These are phyloP conservation scores for Psococerastis gibbosa DNA, from an alignment of 2,888 invertebrate genomes.

Conservation along the genomic window DNA sequence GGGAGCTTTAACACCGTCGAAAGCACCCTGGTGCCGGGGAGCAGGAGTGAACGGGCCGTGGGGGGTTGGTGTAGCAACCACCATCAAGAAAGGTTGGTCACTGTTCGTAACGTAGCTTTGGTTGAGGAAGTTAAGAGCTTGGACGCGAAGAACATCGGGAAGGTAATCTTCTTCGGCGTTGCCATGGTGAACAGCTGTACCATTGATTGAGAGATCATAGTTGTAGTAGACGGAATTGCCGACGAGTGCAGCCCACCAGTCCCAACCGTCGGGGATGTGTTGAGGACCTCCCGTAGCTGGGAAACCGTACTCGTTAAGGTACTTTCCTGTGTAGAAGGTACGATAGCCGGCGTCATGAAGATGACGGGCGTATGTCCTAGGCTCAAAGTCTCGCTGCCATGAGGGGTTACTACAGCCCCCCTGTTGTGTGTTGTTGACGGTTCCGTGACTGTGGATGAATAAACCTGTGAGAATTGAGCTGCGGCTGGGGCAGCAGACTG, in stretches of 20 bases:
- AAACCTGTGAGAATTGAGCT: conserved; percentile 64
- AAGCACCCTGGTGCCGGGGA: conserved; percentile 41
- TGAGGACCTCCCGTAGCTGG: conserved; percentile 36
- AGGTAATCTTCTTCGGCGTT: conserved; percentile 43
- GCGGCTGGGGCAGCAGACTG: conserved; percentile 77
- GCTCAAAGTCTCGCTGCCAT: conserved; percentile 48
- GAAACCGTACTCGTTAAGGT: conserved; percentile 37
- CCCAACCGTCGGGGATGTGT: conserved; percentile 65
- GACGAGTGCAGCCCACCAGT: conserved; percentile 66
- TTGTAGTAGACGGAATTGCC: conserved; percentile 88
- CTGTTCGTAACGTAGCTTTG: conserved; percentile 15
- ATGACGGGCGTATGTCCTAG: conserved; percentile 39
- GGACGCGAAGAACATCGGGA: conserved; percentile 50
- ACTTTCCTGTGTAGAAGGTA: conserved; percentile 79
- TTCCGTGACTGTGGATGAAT: conserved; percentile 64
- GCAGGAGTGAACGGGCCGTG: conserved; percentile 76
- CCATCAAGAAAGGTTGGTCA: conserved; percentile 52
- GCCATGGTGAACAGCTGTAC: conserved; percentile 38
- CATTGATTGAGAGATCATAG: conserved; percentile 67
- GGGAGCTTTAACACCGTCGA: conserved; percentile 37
- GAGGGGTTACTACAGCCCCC: conserved; percentile 54
- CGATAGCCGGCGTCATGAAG: conserved; percentile 38
- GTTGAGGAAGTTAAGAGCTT: conserved; percentile 33
- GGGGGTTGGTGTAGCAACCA: conserved; percentile 65
- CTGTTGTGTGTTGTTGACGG: conserved; percentile 50